A percentile compares a stretch with the other conserved stretches of the same genome.
These are phyloP conservation scores for Phaethon lepturus DNA, from an alignment of 2,113 vertebrate genomes.

Conservation along the genomic window DNA sequence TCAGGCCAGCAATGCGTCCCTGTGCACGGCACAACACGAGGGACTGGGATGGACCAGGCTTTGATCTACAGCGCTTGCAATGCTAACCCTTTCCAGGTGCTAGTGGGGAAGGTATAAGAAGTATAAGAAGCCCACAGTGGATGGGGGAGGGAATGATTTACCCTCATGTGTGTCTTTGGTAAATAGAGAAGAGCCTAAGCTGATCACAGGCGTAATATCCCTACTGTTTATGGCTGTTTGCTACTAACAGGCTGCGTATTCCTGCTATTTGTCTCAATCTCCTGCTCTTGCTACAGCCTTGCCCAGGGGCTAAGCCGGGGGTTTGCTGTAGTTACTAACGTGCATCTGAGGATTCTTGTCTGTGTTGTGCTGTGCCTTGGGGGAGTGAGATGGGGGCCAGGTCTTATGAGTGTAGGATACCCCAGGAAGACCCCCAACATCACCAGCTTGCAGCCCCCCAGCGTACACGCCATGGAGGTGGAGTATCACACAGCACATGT, in stretches of 20 bases:
- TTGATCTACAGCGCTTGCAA: neutral
- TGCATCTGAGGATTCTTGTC: neutral
- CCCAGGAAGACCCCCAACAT: neutral
- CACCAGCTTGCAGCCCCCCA: neutral
- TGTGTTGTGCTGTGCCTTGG: neutral
- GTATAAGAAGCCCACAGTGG: neutral
- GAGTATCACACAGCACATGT: neutral
- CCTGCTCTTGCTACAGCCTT: neutral
- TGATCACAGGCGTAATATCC: neutral
- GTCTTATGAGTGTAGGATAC: neutral
- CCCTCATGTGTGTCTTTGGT: neutral
- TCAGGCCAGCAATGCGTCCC: accelerated
- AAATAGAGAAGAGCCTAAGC: neutral
- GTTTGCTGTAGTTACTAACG: neutral
- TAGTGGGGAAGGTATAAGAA: neutral
- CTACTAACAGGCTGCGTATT: neutral
- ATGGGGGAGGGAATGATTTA: neutral
- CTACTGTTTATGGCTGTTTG: neutral
- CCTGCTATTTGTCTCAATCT: neutral
- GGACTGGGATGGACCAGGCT: neutral
- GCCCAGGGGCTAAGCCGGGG: neutral
- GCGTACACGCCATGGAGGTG: too few species aligned
- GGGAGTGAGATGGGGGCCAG: neutral
- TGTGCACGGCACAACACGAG: accelerated
- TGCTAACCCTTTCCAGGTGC: neutral